Evolutionary conservation across 53 echinoderm and acorn worm genomes (phyloP).

Genomic region (Antedon mediterranea): DNA sequence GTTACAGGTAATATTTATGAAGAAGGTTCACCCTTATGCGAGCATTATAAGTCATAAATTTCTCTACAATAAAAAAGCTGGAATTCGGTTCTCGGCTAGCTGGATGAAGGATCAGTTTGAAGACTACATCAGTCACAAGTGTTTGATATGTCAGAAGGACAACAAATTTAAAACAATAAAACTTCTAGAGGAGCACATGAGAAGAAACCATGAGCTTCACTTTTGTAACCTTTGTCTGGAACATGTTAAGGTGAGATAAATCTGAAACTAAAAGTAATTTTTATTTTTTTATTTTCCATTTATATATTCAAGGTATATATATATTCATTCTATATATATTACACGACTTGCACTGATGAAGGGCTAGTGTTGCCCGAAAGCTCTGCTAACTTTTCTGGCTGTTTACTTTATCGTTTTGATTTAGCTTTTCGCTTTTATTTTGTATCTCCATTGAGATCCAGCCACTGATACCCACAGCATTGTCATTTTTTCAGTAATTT

Average conservation of each 20-base stretch:
- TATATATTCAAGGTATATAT: no score
- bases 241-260: constrained; percentile 39
- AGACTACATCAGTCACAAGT: constrained; percentile 34
- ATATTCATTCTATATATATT: no score
- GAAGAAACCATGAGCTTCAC: constrained; percentile 73
- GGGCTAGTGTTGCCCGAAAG: no score
- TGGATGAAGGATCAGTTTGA: constrained; percentile 46
- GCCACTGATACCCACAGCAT: no score
- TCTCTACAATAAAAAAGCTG: constrained; percentile 43
- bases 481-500: no score
- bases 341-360: no score
- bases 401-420: no score
- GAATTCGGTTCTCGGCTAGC: constrained; percentile 49
- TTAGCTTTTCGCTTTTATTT: no score
- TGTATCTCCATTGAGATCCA: no score
- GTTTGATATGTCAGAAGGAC: constrained; percentile 21
- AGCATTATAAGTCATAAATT: constrained; percentile 86
- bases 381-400: no score
- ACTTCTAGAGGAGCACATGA: constrained; percentile 69
- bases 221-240: constrained; percentile 79
- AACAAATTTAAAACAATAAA: constrained; percentile 28
- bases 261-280: no score
- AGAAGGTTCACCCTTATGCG: constrained; percentile 55
- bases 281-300: no score
- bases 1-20: constrained; percentile 54